Conservation (phyloP, 2,797 vertebrate species). For the Gorsachius magnificus region DNA sequence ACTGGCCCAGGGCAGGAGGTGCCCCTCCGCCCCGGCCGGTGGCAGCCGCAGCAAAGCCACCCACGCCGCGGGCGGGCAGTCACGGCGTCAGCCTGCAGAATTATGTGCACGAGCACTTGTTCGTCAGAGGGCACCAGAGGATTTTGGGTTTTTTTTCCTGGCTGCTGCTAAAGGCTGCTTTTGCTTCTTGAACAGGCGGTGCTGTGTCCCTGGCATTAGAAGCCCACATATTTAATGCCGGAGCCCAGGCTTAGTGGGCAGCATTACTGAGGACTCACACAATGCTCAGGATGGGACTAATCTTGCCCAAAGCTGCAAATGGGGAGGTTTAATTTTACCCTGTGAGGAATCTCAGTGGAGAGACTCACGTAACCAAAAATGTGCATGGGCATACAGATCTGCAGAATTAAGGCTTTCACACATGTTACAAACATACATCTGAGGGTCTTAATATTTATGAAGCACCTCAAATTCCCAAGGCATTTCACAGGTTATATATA, state of each 20-base stretch:
- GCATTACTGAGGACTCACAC: neutral
- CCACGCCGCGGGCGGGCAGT: neutral
- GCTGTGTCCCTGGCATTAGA: neutral
- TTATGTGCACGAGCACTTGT: neutral
- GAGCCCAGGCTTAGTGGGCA: neutral
- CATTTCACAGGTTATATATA: neutral
- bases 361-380: neutral
- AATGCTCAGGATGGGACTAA: neutral
- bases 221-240: neutral
- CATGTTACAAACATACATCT: neutral
- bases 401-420: slow-evolving; percentile 23
- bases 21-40: neutral
- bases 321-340: neutral
- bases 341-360: neutral
- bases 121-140: slow-evolving; percentile 11
- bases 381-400: neutral
- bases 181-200: neutral
- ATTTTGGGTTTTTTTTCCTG: neutral
- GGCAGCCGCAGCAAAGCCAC: neutral
- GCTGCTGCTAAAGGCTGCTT: neutral
- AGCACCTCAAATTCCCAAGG: slow-evolving; percentile 11
- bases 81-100: rapidly evolving
- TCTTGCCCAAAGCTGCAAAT: neutral
- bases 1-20: neutral
- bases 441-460: neutral